Evolutionary conservation across 23 tunicate species (phyloP), one percentile per base, ranked within the genome.

Genomic region (Aplidium turbinatum): DNA sequence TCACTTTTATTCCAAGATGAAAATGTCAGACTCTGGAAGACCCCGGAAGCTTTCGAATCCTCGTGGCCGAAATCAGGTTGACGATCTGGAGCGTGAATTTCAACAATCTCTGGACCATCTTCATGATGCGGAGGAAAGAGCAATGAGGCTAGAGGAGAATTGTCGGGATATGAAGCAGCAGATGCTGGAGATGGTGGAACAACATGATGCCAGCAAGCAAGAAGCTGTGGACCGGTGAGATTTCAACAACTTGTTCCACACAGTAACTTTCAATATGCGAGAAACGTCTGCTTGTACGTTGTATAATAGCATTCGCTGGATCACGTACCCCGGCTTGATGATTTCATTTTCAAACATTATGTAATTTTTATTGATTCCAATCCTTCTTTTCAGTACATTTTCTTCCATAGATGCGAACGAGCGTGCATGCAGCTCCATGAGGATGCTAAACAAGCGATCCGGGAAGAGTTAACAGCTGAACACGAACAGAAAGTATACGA

Each of bases 341-440:
- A 9, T 9, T 42, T 9, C 9, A 42, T 42, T 42, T 9, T 16
- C 48, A 16, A 42, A 42, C 9, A 42, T 42, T 9, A 55, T 20
- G n/a, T 22, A 61, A 25, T 61, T 3, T 70, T 42, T 42, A 42
- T 16, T 42, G 16, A 42, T 42, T 16, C 11, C 50, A 16, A 9
- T 42, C 13, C 50, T 42, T 9, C 16, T 42, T 11, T 42, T 42
- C 11, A 42, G 13, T 42, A 42, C 13, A 42, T 42, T 42, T 42
- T 42, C 21, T 32, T 7, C 22, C 6, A 16, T 77, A 88, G 96
- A 53, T 88, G 96, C 62, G 96, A 88, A 34, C 29, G 96, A 70
- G 96, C 96, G 20, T 81, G 83, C 47, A 88, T 81, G 96, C 87
- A 82, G 30, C 72, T 88, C 7, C 96, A 88, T 40, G 87, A 81